Evolutionary conservation across 2,888 invertebrate species (phyloP).

Genomic region (Nomada fucata): DNA sequence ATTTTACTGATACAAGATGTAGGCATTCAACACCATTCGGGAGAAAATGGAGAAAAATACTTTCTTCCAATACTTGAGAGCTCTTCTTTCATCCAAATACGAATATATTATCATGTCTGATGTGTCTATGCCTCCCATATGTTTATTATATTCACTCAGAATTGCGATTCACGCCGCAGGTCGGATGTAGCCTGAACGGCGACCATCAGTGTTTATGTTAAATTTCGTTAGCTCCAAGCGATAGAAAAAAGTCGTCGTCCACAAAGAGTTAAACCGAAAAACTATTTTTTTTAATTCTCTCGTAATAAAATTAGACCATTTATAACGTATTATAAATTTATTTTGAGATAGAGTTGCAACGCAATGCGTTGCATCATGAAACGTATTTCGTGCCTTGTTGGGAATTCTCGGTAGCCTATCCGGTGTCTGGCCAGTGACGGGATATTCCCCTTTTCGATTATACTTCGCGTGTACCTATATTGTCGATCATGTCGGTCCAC

Average conservation of each 20-base stretch:
- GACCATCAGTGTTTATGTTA: slow-evolving; percentile 34
- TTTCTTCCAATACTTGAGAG: slow-evolving; percentile 66
- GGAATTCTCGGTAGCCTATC: too few relatives aligned
- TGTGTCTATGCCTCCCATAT: slow-evolving; percentile 71
- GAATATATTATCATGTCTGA: slow-evolving; percentile 71
- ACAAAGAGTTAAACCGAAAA: slow-evolving; percentile 18
- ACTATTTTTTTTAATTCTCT: slow-evolving; percentile 19
- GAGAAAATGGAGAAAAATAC: slow-evolving; percentile 49
- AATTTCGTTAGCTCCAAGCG: slow-evolving; percentile 33
- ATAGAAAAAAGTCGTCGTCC: slow-evolving; percentile 31
- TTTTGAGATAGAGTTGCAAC: slow-evolving; percentile 15
- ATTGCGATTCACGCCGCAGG: slow-evolving; percentile 34
- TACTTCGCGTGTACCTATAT: too few relatives aligned
- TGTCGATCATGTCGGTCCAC: too few relatives aligned
- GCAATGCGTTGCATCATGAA: too few relatives aligned
- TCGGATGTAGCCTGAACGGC: slow-evolving; percentile 12
- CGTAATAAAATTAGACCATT: slow-evolving; percentile 9
- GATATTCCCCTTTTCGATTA: too few relatives aligned
- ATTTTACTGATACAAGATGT: slow-evolving; percentile 68
- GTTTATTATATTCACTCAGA: slow-evolving; percentile 64
- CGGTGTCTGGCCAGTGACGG: too few relatives aligned
- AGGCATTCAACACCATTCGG: slow-evolving; percentile 70
- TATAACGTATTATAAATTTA: slow-evolving; percentile 25
- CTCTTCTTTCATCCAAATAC: slow-evolving; percentile 70
- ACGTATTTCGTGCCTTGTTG: too few relatives aligned